Conservation (phyloP, 2,888 invertebrate species). For the Tachina lurida region DNA sequence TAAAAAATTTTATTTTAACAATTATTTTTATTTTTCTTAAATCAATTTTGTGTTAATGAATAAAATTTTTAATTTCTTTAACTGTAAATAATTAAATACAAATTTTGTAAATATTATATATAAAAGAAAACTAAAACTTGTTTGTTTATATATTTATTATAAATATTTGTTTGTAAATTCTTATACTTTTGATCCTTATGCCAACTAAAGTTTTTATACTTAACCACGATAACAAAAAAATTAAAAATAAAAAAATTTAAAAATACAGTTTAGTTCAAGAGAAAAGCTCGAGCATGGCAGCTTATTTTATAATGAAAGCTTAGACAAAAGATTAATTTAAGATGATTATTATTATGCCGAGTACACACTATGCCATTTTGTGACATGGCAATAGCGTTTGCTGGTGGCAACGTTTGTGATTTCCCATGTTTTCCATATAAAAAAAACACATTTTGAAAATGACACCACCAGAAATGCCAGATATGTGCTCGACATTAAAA, state of each 20-base stretch:
- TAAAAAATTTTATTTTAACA: constrained; percentile 41
- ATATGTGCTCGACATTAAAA: too few relatives aligned
- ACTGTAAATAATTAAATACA: constrained; percentile 81
- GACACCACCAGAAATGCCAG: too few relatives aligned
- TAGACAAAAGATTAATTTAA: neutral
- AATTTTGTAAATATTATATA: constrained; percentile 76
- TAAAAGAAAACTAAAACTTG: constrained; percentile 67
- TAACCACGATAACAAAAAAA: neutral
- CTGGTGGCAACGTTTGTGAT: too few relatives aligned
- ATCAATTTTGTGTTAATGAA: constrained; percentile 65
- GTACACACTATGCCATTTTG: too few relatives aligned
- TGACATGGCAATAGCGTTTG: too few relatives aligned
- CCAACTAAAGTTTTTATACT: constrained; percentile 75
- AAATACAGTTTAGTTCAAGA: neutral
- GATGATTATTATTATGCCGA: too few relatives aligned
- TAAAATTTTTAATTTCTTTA: constrained; percentile 67
- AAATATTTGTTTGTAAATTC: constrained; percentile 54
- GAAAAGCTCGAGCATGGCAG: neutral
- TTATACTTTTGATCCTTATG: constrained; percentile 75
- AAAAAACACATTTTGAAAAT: too few relatives aligned
- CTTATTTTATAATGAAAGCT: constrained; percentile 14
- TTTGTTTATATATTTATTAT: constrained; percentile 71
- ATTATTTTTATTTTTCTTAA: constrained; percentile 70
- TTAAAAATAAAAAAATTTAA: neutral
- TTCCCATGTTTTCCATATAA: too few relatives aligned